Base-by-base conservation (phyloP, 1,140 invertebrate genomes). In the Caenorhabditis inopinata region DNA sequence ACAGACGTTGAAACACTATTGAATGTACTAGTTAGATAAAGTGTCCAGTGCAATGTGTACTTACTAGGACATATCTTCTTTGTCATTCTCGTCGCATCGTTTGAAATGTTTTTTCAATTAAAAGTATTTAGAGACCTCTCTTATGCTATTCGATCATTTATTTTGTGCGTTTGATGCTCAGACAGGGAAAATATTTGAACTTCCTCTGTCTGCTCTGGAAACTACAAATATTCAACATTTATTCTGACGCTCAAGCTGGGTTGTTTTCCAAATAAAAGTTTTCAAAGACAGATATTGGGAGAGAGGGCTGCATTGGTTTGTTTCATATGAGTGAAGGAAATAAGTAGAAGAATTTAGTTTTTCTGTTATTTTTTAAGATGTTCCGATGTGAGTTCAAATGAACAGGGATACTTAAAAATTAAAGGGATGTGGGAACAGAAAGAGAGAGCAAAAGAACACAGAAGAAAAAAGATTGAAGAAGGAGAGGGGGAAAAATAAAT, bases 191-290 rank as follows among this genome's bases (percentile, higher is more conserved):
- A n/a, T n/a, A 9, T 51, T 14, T 25, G 48, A 51, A 51, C 48
- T n/a, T n/a, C n/a, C n/a, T n/a, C n/a, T n/a, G n/a, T n/a, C 21
- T 25, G 46, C 12, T 18, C n/a, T 1, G 18, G 16, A 58, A 68
- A 68, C 38, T 32, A 68, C 58, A 68, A 68, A 68, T 68, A 21
- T 29, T n/a, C 35, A 68, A 38, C 32, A 38, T 68, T 68, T 68
- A 68, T 68, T 68, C 58, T 68, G 58, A 68, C 58, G 58, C 58
- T 68, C 58, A 68, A 68, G 58, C 58, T 68, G 58, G 58, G n/a
- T 68, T 68, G 35, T 42, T 68, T 32, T 32, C 7, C 7, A 68
- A 68, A 38, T 32, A 68, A 68, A 42, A 38, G 38, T 68, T 42
- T 11, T 25, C n/a, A 68, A 68, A 68, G 32, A 38, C 32, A 68